Evolutionary conservation across 1,140 invertebrate genomes (phyloP).

Genomic region (Hyles vespertilio): DNA sequence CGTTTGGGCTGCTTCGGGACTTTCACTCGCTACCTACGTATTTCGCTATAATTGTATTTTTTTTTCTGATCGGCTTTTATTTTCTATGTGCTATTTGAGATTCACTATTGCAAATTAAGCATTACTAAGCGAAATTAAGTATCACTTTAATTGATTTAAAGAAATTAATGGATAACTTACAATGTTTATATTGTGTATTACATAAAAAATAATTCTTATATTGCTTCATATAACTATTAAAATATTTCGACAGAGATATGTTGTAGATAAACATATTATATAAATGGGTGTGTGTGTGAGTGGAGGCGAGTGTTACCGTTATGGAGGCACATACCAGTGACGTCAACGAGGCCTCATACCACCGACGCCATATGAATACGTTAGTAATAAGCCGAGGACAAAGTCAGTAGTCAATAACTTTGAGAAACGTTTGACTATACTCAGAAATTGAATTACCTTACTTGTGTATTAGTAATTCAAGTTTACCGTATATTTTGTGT

Average conservation of each 20-base stretch:
- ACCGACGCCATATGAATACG: constrained; percentile 61
- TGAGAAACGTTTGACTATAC: not conserved
- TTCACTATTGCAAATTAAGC: not conserved
- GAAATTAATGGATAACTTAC: too few species aligned
- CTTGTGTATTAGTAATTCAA: too few species aligned
- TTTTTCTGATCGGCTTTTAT: constrained; percentile 14
- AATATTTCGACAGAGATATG: constrained; percentile 14
- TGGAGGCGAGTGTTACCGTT: constrained; percentile 69
- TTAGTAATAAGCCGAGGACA: constrained; percentile 48
- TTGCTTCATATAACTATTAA: too few species aligned
- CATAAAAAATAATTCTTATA: too few species aligned
- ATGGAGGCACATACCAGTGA: constrained; percentile 72
- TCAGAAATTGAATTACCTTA: too few species aligned
- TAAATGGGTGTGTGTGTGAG: constrained; percentile 42
- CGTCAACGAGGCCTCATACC: constrained; percentile 66
- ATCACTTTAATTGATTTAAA: not conserved
- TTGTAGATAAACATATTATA: constrained; percentile 7
- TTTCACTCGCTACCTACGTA: constrained; percentile 70
- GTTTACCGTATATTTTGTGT: too few species aligned
- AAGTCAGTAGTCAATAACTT: constrained; percentile 26
- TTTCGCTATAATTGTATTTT: constrained; percentile 42
- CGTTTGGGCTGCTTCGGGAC: constrained; percentile 67
- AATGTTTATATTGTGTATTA: too few species aligned
- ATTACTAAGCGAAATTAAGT: not conserved
- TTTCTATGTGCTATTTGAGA: not conserved